These are phyloP conservation scores for Eulemur rubriventer DNA, from an alignment of 2,797 vertebrate species.

Conservation along the genomic window DNA sequence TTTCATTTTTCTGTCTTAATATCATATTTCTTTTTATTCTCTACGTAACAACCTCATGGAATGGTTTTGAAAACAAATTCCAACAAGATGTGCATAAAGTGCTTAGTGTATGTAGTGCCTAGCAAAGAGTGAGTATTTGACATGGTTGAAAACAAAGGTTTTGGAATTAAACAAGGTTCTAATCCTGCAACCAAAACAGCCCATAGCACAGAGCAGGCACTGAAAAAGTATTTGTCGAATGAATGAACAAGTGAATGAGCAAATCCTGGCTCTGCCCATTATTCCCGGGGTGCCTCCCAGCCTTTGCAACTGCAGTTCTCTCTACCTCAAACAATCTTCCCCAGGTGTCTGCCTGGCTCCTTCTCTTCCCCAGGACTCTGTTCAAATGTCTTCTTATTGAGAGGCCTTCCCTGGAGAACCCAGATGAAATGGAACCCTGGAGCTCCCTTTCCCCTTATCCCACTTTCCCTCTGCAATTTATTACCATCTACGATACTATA, in stretches of 20 bases:
- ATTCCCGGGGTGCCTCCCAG: neutral
- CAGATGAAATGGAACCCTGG: neutral
- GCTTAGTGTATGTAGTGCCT: neutral
- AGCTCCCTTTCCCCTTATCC: neutral
- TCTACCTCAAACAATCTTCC: neutral
- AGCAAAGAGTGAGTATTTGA: neutral
- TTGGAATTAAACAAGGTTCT: neutral
- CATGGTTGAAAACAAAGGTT: neutral
- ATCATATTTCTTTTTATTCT: neutral
- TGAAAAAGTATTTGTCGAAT: neutral
- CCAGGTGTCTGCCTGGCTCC: neutral
- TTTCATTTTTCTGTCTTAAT: neutral
- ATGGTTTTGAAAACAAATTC: neutral
- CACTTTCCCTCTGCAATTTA: neutral
- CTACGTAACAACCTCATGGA: neutral
- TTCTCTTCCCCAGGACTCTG: neutral
- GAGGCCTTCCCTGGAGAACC: neutral
- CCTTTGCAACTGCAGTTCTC: neutral
- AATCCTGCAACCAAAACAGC: neutral
- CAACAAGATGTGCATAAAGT: neutral
- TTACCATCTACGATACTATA: too few relatives aligned
- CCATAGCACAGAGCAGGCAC: too few relatives aligned
- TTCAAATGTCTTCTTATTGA: neutral
- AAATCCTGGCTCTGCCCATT: neutral
- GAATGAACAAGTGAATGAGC: neutral